Conservation (phyloP, 2,888 invertebrate genomes). For the Druceiella hillmani region DNA sequence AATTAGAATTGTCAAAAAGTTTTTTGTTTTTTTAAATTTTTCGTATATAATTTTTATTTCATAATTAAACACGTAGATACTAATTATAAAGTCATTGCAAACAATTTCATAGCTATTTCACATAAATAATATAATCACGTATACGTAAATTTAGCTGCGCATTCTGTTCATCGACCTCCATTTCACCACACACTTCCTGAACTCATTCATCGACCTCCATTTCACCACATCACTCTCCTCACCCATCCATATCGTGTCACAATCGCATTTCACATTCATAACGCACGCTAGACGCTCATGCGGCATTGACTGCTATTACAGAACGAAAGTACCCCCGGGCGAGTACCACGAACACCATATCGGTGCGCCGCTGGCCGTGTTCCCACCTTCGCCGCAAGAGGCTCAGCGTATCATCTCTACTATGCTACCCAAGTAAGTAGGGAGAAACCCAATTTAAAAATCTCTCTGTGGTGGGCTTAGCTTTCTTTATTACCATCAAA, state of each 20-base stretch:
- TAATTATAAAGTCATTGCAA: too few species aligned
- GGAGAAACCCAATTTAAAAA: slow-evolving; percentile 10
- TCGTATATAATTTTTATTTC: too few species aligned
- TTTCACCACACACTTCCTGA: background rate
- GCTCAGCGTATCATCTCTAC: slow-evolving; percentile 72
- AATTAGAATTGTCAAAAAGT: too few species aligned
- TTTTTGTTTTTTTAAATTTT: too few species aligned
- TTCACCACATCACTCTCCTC: slow-evolving; percentile 4
- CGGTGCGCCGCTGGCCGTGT: slow-evolving; percentile 24
- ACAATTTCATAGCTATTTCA: too few species aligned
- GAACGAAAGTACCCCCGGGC: slow-evolving; percentile 41
- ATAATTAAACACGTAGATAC: too few species aligned
- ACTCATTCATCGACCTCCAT: slow-evolving; percentile 16
- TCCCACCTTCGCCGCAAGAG: slow-evolving; percentile 70
- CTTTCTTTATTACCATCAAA: background rate
- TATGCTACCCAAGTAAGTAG: slow-evolving; percentile 64
- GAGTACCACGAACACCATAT: slow-evolving; percentile 14
- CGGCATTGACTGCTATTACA: too few species aligned
- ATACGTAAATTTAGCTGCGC: too few species aligned
- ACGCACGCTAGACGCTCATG: slow-evolving; percentile 40
- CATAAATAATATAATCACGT: too few species aligned
- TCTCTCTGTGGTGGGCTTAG: background rate
- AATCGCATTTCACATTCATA: slow-evolving; percentile 19
- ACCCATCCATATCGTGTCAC: slow-evolving; percentile 2
- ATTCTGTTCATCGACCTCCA: background rate